phyloP scores from a whole-genome alignment of 1,140 invertebrate species.

The Tetragonula clypearis region DNA sequence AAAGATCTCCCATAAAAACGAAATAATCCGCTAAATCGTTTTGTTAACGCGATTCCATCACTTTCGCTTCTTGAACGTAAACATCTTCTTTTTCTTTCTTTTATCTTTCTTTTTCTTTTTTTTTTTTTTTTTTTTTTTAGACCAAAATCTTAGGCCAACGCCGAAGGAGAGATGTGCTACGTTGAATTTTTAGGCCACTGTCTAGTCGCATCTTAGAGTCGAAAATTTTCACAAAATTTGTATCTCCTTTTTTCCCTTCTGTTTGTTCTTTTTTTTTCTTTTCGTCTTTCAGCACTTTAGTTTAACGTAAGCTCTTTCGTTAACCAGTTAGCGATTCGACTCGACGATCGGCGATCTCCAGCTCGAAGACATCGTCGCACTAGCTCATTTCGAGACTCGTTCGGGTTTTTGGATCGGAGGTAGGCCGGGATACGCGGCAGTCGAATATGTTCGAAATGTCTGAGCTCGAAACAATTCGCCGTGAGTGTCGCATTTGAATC shows the following conservation, averaged over 20 bases:
- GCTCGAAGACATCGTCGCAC: neutral
- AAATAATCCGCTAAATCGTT: neutral
- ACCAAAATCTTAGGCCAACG: slow-evolving; percentile 66
- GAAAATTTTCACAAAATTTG: slow-evolving; percentile 49
- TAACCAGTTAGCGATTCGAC: slow-evolving; percentile 14
- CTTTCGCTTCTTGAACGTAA: slow-evolving; percentile 24
- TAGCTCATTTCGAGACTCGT: neutral
- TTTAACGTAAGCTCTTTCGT: neutral
- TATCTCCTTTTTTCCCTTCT: neutral
- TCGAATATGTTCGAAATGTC: slow-evolving; percentile 53
- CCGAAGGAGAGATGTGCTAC: slow-evolving; percentile 56
- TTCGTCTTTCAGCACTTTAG: too few species aligned
- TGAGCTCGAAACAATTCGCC: slow-evolving; percentile 11
- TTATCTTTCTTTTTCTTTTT: too few species aligned
- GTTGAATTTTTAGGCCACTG: slow-evolving; percentile 62
- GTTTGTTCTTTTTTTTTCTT: neutral
- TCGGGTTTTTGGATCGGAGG: slow-evolving; percentile 45
- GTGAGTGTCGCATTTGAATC: neutral
- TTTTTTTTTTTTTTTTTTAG: slow-evolving; percentile 37
- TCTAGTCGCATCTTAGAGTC: slow-evolving; percentile 49
- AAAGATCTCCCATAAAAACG: neutral
- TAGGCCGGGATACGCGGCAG: slow-evolving; percentile 64
- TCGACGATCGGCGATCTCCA: slow-evolving; percentile 11
- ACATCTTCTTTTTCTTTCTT: neutral
- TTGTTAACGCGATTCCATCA: neutral